Conservation (phyloP, 1,140 invertebrate species). For the Hirudo medicinalis region DNA sequence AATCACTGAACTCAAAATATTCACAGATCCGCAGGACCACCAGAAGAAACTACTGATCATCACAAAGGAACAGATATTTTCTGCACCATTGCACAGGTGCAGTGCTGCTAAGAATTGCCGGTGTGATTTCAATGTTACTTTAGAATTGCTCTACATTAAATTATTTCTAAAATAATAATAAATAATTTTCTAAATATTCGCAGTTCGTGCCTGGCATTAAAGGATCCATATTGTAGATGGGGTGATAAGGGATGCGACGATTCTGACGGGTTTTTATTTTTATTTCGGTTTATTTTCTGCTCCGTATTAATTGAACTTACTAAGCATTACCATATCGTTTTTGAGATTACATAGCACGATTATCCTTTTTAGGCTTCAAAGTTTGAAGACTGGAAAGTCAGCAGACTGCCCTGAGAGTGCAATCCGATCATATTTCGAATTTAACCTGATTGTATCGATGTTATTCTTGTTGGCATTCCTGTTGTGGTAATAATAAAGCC, state of each 20-base stretch:
- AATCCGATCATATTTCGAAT: too few species aligned
- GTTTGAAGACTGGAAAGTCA: too few species aligned
- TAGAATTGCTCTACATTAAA: neutral
- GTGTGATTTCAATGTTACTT: slow-evolving; percentile 26
- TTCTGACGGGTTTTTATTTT: neutral
- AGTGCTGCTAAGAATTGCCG: slow-evolving; percentile 50
- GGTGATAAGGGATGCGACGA: slow-evolving; percentile 34
- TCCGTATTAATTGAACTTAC: too few species aligned
- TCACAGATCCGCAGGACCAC: slow-evolving; percentile 47
- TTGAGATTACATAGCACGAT: too few species aligned
- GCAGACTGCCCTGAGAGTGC: too few species aligned
- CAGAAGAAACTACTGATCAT: slow-evolving; percentile 66
- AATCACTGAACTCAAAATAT: slow-evolving; percentile 56
- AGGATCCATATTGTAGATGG: slow-evolving; percentile 97
- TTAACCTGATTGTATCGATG: too few species aligned
- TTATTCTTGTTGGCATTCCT: too few species aligned
- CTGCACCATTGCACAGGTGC: slow-evolving; percentile 75
- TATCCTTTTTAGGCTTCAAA: too few species aligned
- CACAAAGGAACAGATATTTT: slow-evolving; percentile 68
- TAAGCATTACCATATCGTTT: too few species aligned
- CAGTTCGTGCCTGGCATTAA: slow-evolving; percentile 72
- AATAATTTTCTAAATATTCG: slow-evolving; percentile 1
- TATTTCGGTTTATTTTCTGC: too few species aligned
- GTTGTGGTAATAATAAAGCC: too few species aligned
- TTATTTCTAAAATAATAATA: neutral